These are phyloP conservation scores for Paracanthobrama guichenoti DNA, from an alignment of 2,113 vertebrate genomes.

Conservation along the genomic window DNA sequence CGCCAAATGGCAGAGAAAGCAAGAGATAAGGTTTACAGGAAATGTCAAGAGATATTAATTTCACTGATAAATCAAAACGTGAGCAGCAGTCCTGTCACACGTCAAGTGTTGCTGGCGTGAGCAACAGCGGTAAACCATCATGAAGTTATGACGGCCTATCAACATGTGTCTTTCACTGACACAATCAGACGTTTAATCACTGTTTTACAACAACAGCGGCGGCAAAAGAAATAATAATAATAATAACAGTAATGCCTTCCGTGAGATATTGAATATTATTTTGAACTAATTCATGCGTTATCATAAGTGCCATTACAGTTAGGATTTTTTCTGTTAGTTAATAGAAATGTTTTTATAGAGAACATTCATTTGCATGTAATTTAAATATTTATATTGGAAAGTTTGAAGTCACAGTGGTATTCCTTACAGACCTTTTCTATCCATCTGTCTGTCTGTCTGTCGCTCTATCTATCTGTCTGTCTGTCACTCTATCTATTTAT, in stretches of 20 bases:
- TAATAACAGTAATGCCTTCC: constrained; percentile 11
- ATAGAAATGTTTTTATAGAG: constrained; percentile 9
- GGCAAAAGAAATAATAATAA: background rate
- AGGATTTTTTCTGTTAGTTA: constrained; percentile 27
- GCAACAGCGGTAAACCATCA: constrained; percentile 24
- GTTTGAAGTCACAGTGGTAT: background rate
- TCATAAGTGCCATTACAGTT: constrained; percentile 7
- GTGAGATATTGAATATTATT: constrained; percentile 17
- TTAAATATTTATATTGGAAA: constrained; percentile 23
- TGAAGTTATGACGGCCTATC: constrained; percentile 28
- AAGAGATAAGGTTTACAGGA: constrained; percentile 14
- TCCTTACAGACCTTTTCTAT: background rate
- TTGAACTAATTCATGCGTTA: constrained; percentile 13
- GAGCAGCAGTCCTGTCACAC: constrained; percentile 19
- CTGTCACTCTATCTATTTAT: background rate
- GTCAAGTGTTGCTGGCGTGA: constrained; percentile 18
- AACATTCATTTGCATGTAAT: background rate
- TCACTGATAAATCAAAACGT: constrained; percentile 28
- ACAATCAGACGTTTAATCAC: background rate
- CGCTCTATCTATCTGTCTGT: background rate
- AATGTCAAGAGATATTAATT: constrained; percentile 37
- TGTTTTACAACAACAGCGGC: background rate
- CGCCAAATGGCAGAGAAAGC: constrained; percentile 4
- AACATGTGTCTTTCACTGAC: constrained; percentile 2
- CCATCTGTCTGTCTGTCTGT: background rate